phyloP scores from a whole-genome alignment of 2,797 vertebrate genomes.

The Ctenosaura bakeri region DNA sequence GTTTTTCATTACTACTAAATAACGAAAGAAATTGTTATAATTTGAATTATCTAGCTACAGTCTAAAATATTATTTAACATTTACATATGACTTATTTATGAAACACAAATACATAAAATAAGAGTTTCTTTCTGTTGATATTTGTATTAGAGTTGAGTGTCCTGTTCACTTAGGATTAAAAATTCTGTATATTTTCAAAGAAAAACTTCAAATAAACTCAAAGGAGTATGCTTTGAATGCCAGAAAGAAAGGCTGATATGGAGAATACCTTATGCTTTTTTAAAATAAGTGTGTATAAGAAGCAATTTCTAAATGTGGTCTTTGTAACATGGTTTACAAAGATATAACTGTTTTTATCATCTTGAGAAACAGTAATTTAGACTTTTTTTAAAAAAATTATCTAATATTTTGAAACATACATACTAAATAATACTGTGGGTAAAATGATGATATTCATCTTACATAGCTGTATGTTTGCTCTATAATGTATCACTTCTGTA shows the following conservation, averaged over 20 bases:
- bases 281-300: slow-evolving; percentile 35
- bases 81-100: not conserved
- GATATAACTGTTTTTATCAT: slow-evolving; percentile 36
- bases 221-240: slow-evolving; percentile 46
- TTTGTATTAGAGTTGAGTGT: slow-evolving; percentile 41
- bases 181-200: slow-evolving; percentile 64
- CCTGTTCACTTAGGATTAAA: not conserved
- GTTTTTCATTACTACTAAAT: slow-evolving; percentile 49
- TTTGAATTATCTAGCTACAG: slow-evolving; percentile 15
- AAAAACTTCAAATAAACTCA: slow-evolving; percentile 62
- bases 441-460: slow-evolving; percentile 65
- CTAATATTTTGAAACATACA: slow-evolving; percentile 49
- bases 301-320: slow-evolving; percentile 40
- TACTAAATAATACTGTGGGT: slow-evolving; percentile 56
- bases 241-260: slow-evolving; percentile 46
- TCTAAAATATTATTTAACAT: slow-evolving; percentile 18
- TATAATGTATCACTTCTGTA: slow-evolving; percentile 72
- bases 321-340: slow-evolving; percentile 21
- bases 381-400: slow-evolving; percentile 17
- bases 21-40: not conserved
- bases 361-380: slow-evolving; percentile 33
- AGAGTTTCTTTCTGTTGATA: slow-evolving; percentile 18
- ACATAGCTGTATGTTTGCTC: slow-evolving; percentile 61
- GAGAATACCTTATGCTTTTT: slow-evolving; percentile 34
- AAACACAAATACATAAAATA: slow-evolving; percentile 22